Conservation (phyloP, 1,140 invertebrate genomes). For the Tyrophagus putrescentiae region DNA sequence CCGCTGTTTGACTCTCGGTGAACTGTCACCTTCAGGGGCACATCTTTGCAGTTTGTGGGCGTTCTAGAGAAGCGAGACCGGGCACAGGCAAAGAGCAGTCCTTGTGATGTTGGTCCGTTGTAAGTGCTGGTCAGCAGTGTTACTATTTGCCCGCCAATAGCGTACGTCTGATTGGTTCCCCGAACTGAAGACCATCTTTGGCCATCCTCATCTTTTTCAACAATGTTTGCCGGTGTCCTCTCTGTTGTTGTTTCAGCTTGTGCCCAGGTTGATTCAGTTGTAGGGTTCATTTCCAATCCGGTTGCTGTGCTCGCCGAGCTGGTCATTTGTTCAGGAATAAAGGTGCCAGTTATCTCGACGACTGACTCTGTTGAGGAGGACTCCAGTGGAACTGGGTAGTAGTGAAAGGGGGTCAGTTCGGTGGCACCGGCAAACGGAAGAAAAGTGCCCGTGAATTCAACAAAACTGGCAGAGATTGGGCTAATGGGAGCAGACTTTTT, state of each 20-base stretch:
- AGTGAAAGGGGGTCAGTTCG: not conserved
- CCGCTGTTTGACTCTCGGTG: not conserved
- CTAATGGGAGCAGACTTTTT: not conserved
- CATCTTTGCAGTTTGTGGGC: not conserved
- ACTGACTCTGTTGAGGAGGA: not conserved
- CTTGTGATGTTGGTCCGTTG: not conserved
- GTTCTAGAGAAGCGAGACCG: not conserved
- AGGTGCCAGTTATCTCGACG: conserved; percentile 17
- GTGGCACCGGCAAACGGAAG: conserved; percentile 8
- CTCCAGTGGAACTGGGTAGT: not conserved
- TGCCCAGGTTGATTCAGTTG: not conserved
- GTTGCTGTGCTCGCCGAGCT: not conserved
- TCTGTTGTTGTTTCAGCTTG: not conserved
- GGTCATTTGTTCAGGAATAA: conserved; percentile 3
- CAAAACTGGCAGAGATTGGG: no score
- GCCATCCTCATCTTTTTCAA: not conserved
- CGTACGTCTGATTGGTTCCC: conserved; percentile 6
- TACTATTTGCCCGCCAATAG: not conserved
- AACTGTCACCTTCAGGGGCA: not conserved
- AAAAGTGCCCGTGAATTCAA: conserved; percentile 16
- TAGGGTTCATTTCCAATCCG: not conserved
- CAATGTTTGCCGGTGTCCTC: not conserved
- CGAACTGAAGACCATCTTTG: not conserved
- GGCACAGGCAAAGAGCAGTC: not conserved
- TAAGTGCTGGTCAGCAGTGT: not conserved